Percentiles rank a stretch among this genome's conserved stretches.
Conservation (phyloP, 2,113 vertebrate genomes). For the Solea senegalensis region DNA sequence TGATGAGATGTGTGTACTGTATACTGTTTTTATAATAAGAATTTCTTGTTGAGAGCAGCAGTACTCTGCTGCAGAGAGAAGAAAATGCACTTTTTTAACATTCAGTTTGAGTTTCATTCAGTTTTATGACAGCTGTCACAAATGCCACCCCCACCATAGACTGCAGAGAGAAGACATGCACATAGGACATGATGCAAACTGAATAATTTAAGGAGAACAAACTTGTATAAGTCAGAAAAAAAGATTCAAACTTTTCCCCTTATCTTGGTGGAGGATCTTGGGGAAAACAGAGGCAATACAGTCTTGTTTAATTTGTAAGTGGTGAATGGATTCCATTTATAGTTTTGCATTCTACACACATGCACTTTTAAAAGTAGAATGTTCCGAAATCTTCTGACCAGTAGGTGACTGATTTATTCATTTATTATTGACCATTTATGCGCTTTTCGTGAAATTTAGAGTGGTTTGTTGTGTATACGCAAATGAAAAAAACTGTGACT, state of each 20-base stretch:
- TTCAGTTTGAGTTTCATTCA: conserved; percentile 22
- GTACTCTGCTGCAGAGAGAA: conserved; percentile 10
- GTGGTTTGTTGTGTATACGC: too few species aligned
- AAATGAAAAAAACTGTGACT: too few species aligned
- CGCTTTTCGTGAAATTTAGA: too few species aligned
- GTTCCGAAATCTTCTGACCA: too few species aligned
- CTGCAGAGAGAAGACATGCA: conserved; percentile 17
- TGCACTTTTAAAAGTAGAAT: too few species aligned
- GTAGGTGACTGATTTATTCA: too few species aligned
- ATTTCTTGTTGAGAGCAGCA: conserved; percentile 19
- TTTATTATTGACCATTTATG: too few species aligned
- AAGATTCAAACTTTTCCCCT: conserved; percentile 11
- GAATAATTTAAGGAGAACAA: conserved; percentile 35
- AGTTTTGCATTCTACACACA: too few species aligned
- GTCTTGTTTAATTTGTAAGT: neutral
- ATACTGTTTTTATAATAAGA: neutral
- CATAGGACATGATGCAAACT: conserved; percentile 28
- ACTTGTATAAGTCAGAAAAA: conserved; percentile 10
- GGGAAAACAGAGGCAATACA: neutral
- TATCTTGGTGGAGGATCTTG: neutral
- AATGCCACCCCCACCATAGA: conserved; percentile 16
- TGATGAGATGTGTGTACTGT: neutral
- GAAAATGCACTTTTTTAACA: conserved; percentile 4
- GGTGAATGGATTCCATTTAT: neutral
- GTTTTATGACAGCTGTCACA: conserved; percentile 46